Evolutionary conservation across 2,113 vertebrate species (phyloP), one percentile per base, ranked within the genome.

Genomic region (Epinephelus fuscoguttatus): DNA sequence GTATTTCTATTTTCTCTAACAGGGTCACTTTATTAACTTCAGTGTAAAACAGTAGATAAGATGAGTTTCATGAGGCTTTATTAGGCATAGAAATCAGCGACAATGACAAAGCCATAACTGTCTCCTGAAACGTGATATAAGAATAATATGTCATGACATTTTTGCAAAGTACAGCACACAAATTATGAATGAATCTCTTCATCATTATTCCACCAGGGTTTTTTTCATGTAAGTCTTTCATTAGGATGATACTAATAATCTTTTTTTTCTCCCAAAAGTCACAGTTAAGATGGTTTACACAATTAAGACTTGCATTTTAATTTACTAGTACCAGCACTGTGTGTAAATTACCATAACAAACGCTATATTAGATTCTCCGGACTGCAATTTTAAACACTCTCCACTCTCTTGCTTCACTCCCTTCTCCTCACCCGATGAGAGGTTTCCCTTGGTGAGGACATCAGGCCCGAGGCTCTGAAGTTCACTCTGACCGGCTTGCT

Each of bases 381-480:
- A 21, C 13, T 27, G 42, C 42, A 45, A 4, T 60, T 55, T 49
- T 9, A 37, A 21, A 74, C 0, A 21, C 4, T 6, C 4, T 49
- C 12, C 21, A 30, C 17, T 40, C 53, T 21, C 30, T 45, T 11
- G n/a, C 30, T 33, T 91, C 88, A 92, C 74, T 92, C 92, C 42
- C 91, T 85, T 76, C 78, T 88, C 77, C 86, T 90, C n/a, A 73
- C 50, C 47, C 64, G 49, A 3, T 86, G 14, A 64, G 71, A 88
- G 57, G 0, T 42, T 23, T 92, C 85, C 42, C 74, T 86, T 1
- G 84, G 88, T 3, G 92, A 91, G 17, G 85, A 90, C 75, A 94
- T 89, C 52, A 94, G 80, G 18, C 81, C 73, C 0, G 90, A 92
- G 11, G 91, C 86, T 78, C 88, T 92, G 84, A 94, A 95, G 67